Evolutionary conservation across 2,113 vertebrate genomes (phyloP), one percentile per base, ranked within the genome.

Genomic region (Megalops atlanticus): DNA sequence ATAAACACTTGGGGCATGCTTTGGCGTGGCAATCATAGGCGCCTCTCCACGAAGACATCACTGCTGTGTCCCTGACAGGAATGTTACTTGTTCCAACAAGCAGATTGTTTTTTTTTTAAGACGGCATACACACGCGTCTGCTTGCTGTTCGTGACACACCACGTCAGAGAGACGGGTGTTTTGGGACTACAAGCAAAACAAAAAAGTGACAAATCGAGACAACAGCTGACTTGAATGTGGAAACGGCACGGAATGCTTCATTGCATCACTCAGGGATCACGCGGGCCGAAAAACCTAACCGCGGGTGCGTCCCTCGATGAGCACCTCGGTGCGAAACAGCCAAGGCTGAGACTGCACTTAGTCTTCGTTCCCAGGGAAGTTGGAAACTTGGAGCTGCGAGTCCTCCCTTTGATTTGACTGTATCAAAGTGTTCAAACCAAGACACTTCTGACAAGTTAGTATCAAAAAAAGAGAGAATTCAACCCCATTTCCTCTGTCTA

Each of bases 351-450:
- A 71, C 68, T 76, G 36, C 79, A 71, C 86, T 84, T 87, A 81
- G 81, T 82, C 43, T 31, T 21, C 38, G 74, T 82, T 85, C 74
- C 80, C 76, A 80, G 76, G 86, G n/a, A 64, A 86, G 84, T 80
- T 81, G 52, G 45, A 81, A 84, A 78, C 81, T 82, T 81, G 80
- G 82, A 82, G 86, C 88, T 64, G n/a, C 79, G 80, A 84, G 85
- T 85, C 85, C 84, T 85, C 64, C 79, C 88, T 92, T 92, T 92
- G 90, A 91, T 89, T 93, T 90, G 85, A 88, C 85, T 85, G 85
- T 87, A 91, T 92, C 89, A 91, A 91, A 92, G 86, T 79, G 74
- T 81, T 90, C 83, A 83, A 84, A 88, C 86, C 88, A 91, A 89
- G 89, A 88, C 86, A 69, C 74, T 77, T 88, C 89, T 89, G 87